A percentile compares a stretch with the other conserved stretches of the same genome.
Evolutionary conservation across 2,113 vertebrate species (phyloP).

Genomic region (Nymphicus hollandicus): DNA sequence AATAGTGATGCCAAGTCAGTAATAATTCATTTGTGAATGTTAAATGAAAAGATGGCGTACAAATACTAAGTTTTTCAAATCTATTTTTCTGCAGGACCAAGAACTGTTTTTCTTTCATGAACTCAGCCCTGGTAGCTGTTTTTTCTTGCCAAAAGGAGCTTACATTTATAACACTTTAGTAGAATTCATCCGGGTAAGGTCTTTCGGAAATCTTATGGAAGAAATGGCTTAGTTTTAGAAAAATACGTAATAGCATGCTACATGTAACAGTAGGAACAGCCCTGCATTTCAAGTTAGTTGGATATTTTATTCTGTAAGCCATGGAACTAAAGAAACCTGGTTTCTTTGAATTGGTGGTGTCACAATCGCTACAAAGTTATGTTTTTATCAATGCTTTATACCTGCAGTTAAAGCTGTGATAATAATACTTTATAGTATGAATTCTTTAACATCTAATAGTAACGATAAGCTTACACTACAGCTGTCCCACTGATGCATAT

Average conservation of each 20-base stretch:
- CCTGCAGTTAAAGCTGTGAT: not conserved
- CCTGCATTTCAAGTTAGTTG: not conserved
- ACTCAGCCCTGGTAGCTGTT: slow-evolving; percentile 96
- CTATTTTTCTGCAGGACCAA: slow-evolving; percentile 83
- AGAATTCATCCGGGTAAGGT: slow-evolving; percentile 90
- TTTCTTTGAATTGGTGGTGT: not conserved
- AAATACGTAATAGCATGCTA: not conserved
- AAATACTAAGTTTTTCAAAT: slow-evolving; percentile 79
- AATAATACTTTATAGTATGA: not conserved
- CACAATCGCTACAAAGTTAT: not conserved
- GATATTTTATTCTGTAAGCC: not conserved
- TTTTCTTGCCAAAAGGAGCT: slow-evolving; percentile 95
- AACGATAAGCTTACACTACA: not conserved
- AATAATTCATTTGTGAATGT: not conserved
- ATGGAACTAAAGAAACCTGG: not conserved
- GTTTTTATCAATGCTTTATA: not conserved
- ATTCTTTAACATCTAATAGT: not conserved
- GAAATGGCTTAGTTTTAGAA: not conserved
- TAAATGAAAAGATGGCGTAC: not conserved
- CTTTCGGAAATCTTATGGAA: not conserved
- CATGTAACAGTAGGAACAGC: not conserved
- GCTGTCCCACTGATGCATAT: not conserved
- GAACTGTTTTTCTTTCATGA: slow-evolving; percentile 99
- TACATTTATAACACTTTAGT: slow-evolving; percentile 92
- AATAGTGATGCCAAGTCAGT: not conserved